These are phyloP conservation scores for Eubucco bourcierii DNA, from an alignment of 2,113 vertebrate genomes.

Conservation along the genomic window DNA sequence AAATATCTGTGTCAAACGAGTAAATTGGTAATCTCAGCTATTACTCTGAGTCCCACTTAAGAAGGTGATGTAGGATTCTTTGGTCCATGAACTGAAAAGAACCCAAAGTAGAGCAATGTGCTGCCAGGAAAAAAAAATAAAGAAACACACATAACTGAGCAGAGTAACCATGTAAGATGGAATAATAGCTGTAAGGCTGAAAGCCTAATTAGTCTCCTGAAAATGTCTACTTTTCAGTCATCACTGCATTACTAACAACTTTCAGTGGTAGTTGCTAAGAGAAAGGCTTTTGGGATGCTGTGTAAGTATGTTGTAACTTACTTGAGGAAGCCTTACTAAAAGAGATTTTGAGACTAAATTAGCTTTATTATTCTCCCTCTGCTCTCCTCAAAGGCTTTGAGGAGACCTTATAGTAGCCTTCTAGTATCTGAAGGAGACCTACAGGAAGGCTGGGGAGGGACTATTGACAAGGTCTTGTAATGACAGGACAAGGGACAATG, in stretches of 20 bases:
- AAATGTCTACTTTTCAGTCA: neutral
- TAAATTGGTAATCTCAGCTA: neutral
- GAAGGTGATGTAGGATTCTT: neutral
- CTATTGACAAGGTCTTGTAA: no score
- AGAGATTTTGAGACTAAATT: neutral
- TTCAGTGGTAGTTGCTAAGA: neutral
- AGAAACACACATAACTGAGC: neutral
- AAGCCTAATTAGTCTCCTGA: neutral
- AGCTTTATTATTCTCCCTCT: neutral
- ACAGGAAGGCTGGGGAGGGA: no score
- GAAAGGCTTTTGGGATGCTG: neutral
- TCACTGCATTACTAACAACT: neutral
- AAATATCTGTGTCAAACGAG: constrained; percentile 1
- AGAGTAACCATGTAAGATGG: constrained; percentile 40
- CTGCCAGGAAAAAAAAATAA: neutral
- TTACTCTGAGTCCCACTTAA: neutral
- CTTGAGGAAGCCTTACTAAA: neutral
- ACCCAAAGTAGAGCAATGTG: neutral
- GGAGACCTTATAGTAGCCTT: no score
- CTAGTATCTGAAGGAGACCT: no score
- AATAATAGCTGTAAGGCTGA: constrained; percentile 43
- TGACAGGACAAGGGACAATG: no score
- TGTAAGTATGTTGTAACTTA: neutral
- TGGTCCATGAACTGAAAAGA: neutral
- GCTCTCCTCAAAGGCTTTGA: neutral